A percentile compares a stretch with the other conserved stretches of the same genome.
phyloP scores from a whole-genome alignment of 2,113 vertebrate genomes.

The Silurus glanis region DNA sequence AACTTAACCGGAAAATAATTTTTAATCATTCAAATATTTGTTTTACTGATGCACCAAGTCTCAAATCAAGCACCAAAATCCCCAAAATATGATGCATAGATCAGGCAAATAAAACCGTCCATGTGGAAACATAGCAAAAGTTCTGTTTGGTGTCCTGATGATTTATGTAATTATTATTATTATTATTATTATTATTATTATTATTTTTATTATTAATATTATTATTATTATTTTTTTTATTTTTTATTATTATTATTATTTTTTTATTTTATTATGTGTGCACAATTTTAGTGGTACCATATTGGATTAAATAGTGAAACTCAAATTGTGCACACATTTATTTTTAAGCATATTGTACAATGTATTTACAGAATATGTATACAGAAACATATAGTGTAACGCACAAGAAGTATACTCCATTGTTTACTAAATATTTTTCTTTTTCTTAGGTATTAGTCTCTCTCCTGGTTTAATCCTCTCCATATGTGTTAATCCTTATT shows the following conservation, averaged over 20 bases:
- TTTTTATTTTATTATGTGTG: no score
- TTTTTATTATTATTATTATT: neutral
- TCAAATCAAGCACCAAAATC: no score
- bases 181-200: neutral
- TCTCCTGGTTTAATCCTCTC: conserved; percentile 41
- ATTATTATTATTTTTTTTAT: neutral
- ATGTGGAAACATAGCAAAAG: no score
- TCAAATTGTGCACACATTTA: neutral
- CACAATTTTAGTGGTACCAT: no score
- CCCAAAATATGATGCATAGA: no score
- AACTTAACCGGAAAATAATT: no score
- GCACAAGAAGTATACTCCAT: neutral
- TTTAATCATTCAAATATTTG: no score
- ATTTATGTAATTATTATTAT: no score
- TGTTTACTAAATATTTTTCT: neutral
- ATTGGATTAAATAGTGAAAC: neutral
- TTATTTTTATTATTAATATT: neutral
- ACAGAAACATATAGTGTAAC: neutral
- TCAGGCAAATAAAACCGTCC: no score
- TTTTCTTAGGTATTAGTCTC: neutral
- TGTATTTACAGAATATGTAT: neutral
- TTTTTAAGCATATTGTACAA: neutral
- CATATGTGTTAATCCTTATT: conserved; percentile 57
- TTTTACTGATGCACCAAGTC: no score
- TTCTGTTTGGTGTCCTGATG: no score